Evolutionary conservation across 2,888 invertebrate genomes (phyloP).

Genomic region (Leucoptera coffeella): DNA sequence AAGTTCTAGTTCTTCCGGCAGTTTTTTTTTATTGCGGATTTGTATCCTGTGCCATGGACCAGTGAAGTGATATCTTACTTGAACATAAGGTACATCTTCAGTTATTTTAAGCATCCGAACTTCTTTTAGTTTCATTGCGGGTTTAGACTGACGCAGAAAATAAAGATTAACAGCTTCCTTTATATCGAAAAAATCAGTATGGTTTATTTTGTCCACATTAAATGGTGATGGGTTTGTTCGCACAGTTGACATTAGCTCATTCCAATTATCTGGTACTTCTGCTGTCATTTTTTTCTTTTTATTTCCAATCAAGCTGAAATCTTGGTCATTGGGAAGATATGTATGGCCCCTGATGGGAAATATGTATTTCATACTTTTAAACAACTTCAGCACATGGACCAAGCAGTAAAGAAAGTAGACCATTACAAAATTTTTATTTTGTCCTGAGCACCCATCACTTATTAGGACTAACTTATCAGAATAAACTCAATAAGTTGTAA

Average conservation of each 20-base stretch:
- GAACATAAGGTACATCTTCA: constrained; percentile 1
- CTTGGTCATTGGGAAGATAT: constrained; percentile 6
- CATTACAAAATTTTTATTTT: constrained; percentile 6
- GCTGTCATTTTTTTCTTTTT: constrained; percentile 4
- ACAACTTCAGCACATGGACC: constrained; percentile 5
- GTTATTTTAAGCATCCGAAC: constrained; percentile 3
- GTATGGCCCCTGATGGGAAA: constrained; percentile 6
- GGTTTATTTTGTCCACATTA: constrained; percentile 3
- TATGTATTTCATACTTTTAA: constrained; percentile 4
- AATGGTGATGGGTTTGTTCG: constrained; percentile 3
- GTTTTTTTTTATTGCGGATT: constrained; percentile 1
- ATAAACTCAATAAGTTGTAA: constrained; percentile 1
- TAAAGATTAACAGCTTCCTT: too few species aligned
- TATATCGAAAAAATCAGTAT: background rate
- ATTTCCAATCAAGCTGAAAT: constrained; percentile 5
- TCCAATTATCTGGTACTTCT: constrained; percentile 5
- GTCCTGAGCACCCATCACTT: constrained; percentile 6
- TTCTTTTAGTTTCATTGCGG: constrained; percentile 2
- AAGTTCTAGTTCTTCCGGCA: too few species aligned
- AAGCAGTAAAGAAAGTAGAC: constrained; percentile 5
- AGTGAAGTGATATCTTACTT: constrained; percentile 2
- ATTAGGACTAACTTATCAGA: constrained; percentile 5
- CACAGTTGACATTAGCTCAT: constrained; percentile 3
- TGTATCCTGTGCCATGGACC: constrained; percentile 2
- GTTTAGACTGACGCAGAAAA: constrained; percentile 1